A percentile compares a stretch with the other conserved stretches of the same genome.
phyloP scores from a whole-genome alignment of 2,113 vertebrate genomes.

The Zapornia atra region DNA sequence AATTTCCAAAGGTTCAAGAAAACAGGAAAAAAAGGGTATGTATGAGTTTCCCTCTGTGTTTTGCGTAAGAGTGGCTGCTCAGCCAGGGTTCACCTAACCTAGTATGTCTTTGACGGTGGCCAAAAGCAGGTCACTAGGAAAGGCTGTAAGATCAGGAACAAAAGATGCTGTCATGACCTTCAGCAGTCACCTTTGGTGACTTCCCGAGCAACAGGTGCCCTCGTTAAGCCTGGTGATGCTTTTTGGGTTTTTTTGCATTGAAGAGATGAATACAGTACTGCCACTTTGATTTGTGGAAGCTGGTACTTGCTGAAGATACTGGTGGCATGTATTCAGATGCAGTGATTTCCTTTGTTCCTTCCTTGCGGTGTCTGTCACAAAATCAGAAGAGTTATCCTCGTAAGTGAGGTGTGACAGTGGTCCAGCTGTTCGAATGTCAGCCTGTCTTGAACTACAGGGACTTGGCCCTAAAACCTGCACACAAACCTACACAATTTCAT shows the following conservation, averaged over 20 bases:
- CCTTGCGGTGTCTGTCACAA: background rate
- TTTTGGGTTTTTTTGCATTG: background rate
- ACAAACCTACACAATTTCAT: background rate
- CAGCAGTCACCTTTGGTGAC: background rate
- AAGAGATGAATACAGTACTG: background rate
- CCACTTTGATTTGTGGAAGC: background rate
- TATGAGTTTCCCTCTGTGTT: background rate
- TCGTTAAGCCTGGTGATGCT: background rate
- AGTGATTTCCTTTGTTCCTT: background rate
- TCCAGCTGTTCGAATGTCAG: background rate
- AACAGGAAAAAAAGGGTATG: constrained; percentile 67
- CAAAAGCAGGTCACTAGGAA: background rate
- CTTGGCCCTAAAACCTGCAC: background rate
- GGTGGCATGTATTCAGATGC: background rate
- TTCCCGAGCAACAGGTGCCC: background rate
- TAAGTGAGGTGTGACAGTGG: background rate
- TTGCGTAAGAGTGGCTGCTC: background rate
- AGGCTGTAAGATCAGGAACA: background rate
- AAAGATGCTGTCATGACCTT: background rate
- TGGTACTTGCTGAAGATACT: background rate
- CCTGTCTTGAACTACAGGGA: background rate
- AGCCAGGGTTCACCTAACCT: background rate
- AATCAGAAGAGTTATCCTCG: background rate
- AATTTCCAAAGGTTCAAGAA: constrained; percentile 67
- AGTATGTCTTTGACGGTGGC: background rate